phyloP scores from a whole-genome alignment of 1,140 invertebrate species.

The Drosophila ananassae region DNA sequence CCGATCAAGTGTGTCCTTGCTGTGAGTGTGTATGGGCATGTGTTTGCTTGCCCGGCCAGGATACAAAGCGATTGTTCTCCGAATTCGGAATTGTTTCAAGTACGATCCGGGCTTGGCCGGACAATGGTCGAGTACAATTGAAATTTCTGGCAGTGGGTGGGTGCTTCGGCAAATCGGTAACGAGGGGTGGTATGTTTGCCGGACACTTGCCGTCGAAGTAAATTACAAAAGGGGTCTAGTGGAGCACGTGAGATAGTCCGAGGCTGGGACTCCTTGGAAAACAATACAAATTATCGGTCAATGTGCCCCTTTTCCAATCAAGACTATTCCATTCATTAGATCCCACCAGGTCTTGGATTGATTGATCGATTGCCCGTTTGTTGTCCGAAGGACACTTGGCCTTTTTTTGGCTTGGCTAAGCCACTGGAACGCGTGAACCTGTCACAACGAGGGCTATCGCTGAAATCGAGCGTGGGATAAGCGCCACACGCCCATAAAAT shows the following conservation, averaged over 20 bases:
- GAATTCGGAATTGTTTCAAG: slow-evolving; percentile 7
- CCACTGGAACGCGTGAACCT: slow-evolving; percentile 35
- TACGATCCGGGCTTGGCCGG: background rate
- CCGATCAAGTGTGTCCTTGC: slow-evolving; percentile 46
- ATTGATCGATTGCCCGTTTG: slow-evolving; percentile 23
- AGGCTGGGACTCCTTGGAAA: background rate
- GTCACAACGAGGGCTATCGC: slow-evolving; percentile 19
- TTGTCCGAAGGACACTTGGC: slow-evolving; percentile 10
- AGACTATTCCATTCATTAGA: background rate
- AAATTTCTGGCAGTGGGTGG: slow-evolving; percentile 3
- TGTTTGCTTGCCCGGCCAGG: background rate
- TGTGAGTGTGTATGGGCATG: slow-evolving; percentile 1
- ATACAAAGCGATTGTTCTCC: slow-evolving; percentile 15
- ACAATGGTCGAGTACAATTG: slow-evolving; percentile 6
- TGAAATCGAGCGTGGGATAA: background rate
- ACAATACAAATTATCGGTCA: background rate
- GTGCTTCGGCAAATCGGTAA: background rate
- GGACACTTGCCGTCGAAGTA: background rate
- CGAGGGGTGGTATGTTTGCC: background rate
- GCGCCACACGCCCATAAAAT: slow-evolving; percentile 23
- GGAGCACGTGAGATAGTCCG: background rate
- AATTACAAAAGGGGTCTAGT: background rate
- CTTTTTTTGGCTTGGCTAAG: slow-evolving; percentile 3
- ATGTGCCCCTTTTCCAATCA: slow-evolving; percentile 18
- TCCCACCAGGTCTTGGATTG: background rate